Base-by-base conservation (phyloP, 2,888 invertebrate species). In the Plagodis pulveraria region DNA sequence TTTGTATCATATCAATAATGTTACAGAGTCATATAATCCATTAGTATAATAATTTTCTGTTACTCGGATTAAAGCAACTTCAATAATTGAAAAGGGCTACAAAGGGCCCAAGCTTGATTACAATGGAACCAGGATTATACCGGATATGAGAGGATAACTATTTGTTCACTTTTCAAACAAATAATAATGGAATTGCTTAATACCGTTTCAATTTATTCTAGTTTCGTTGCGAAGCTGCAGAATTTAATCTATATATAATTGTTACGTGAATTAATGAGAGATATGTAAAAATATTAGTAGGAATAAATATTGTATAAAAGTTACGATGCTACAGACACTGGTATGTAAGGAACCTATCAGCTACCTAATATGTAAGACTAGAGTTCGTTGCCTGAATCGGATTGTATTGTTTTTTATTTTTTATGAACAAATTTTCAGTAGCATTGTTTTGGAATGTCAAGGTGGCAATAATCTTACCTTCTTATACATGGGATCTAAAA, bases 1-100 rank as follows among this genome's bases (percentile, higher is more conserved):
- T 22, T 22, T 22, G 22, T 22, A 22, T 22, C 22, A 22, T 22
- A 22, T 22, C 22, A 22, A 22, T 22, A 22, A 22, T 22, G 51
- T 56, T 35, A 62, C 64, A 53, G 63, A 61, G 48, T 41, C 61
- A 45, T 60, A 57, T 57, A 61, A 56, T 56, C 65, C 51, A 63
- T 59, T 65, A 56, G 65, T 62, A 56, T 65, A 52, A 65, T 59
- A 63, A 58, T 56, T 41, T 35, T 56, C 48, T 57, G 50, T 59
- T 52, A 56, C 58, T 50, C 49, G 65, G 70, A 71, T 73, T 71
- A 68, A 62, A 63, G 53, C 59, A 56, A 69, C 70, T 72, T 66
- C 67, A 69, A 70, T 71, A 69, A 73, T 70, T 69, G 71, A 69
- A 73, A 73, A 62, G 66, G 65, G 41, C 44, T 50, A 46, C 63